These are phyloP conservation scores for Amblyopsis rosae DNA, from an alignment of 2,113 vertebrate species.

Conservation along the genomic window DNA sequence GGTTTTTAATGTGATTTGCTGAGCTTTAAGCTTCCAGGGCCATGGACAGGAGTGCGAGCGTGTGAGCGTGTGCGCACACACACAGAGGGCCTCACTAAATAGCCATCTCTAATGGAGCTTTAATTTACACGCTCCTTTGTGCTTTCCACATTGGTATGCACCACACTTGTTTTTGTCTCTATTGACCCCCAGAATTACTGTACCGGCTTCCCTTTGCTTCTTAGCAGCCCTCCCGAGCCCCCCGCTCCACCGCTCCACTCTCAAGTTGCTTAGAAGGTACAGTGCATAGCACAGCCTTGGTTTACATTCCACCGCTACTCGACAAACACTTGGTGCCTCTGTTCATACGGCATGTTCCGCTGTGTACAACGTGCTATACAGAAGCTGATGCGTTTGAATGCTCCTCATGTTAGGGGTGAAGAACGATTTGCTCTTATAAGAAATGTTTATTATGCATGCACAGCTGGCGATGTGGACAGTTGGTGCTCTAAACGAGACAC, in stretches of 20 bases:
- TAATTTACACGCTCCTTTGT: slow-evolving; percentile 31
- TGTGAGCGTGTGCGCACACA: neutral
- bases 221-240: neutral
- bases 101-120: slow-evolving; percentile 8
- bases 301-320: slow-evolving; percentile 41
- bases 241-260: slow-evolving; percentile 22
- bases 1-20: slow-evolving; percentile 10
- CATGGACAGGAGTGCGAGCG: neutral
- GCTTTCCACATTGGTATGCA: slow-evolving; percentile 11
- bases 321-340: slow-evolving; percentile 1
- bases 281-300: slow-evolving; percentile 17
- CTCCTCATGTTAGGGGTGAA: slow-evolving; percentile 2
- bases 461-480: slow-evolving; percentile 24
- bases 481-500: slow-evolving; percentile 32
- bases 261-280: slow-evolving; percentile 11
- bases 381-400: slow-evolving; percentile 23
- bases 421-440: neutral
- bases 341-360: neutral
- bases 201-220: neutral
- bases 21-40: slow-evolving; percentile 8
- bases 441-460: slow-evolving; percentile 16
- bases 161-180: slow-evolving; percentile 16
- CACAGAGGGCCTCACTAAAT: slow-evolving; percentile 3
- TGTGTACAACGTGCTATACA: neutral
- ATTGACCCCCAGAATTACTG: slow-evolving; percentile 13